Evolutionary conservation across 2,797 vertebrate species (phyloP).

Genomic region (Labeo calbasu): DNA sequence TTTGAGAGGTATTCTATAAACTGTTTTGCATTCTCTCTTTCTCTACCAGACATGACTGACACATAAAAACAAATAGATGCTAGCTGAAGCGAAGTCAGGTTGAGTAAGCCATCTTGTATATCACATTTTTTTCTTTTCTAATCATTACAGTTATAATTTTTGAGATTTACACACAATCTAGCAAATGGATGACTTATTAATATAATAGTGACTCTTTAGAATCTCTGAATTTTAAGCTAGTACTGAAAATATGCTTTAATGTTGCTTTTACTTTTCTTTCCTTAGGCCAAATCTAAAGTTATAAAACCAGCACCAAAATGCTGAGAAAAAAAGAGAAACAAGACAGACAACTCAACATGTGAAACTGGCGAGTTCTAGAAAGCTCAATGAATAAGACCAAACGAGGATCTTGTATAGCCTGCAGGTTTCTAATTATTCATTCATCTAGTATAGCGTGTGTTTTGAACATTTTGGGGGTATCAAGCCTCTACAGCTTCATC

Average conservation of each 20-base stretch:
- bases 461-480: background rate
- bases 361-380: background rate
- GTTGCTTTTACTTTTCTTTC: background rate
- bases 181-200: background rate
- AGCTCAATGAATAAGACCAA: background rate
- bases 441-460: background rate
- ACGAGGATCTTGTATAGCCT: background rate
- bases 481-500: background rate
- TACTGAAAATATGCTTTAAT: background rate
- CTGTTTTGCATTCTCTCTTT: background rate
- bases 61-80: background rate
- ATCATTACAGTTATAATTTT: background rate
- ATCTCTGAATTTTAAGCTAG: no score
- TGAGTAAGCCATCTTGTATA: background rate
- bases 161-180: no score
- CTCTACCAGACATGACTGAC: background rate
- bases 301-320: background rate
- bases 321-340: background rate
- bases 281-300: background rate
- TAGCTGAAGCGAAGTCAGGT: background rate
- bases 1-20: background rate
- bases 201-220: background rate
- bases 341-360: background rate
- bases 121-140: background rate
- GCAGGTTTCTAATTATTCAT: background rate